A percentile compares a stretch with the other conserved stretches of the same genome.
Conservation (phyloP, 2,797 vertebrate species). For the Enteromius trimaculatus region DNA sequence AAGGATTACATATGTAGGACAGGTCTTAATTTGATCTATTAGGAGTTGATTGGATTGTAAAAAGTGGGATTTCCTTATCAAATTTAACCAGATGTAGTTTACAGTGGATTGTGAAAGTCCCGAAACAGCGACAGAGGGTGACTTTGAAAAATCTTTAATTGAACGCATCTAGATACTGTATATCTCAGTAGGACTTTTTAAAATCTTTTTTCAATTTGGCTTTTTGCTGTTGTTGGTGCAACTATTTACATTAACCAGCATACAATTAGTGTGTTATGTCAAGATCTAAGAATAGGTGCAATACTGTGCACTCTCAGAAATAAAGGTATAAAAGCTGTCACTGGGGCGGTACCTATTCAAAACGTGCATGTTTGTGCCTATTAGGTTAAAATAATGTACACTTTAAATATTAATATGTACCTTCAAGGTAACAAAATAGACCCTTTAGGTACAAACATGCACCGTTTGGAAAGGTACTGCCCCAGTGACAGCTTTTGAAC, state of each 20-base stretch:
- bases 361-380: no score
- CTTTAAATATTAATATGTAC: no score
- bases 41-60: neutral
- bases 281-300: neutral
- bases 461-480: no score
- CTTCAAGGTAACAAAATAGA: no score
- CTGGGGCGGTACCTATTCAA: no score
- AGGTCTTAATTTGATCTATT: neutral
- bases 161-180: neutral
- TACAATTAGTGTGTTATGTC: neutral
- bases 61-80: neutral
- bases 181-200: neutral
- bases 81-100: neutral
- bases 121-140: neutral
- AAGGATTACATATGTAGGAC: neutral
- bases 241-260: neutral
- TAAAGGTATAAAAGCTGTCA: no score
- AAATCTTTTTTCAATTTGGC: neutral
- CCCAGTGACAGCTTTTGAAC: no score
- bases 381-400: no score
- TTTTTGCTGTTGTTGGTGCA: neutral
- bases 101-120: neutral
- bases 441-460: no score
- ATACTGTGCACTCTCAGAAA: no score
- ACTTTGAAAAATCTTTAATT: neutral